Conservation (phyloP, 2,113 vertebrate genomes). For the Arenaria interpres region DNA sequence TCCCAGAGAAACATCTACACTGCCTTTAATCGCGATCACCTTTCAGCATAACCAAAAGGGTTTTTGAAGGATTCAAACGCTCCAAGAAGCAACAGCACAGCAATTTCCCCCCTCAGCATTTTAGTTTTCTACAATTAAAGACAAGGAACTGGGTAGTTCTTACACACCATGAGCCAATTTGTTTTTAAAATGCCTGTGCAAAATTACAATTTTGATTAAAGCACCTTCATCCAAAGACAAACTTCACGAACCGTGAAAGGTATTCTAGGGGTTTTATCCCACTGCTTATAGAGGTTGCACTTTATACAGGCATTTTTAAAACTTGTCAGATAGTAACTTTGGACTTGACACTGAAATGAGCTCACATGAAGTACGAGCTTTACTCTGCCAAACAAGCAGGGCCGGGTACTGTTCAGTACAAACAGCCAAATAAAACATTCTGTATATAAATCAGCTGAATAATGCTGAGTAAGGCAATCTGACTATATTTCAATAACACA, state of each 20-base stretch:
- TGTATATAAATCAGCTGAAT: background rate
- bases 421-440: background rate
- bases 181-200: background rate
- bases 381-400: background rate
- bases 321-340: background rate
- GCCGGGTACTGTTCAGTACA: background rate
- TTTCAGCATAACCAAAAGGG: conserved; percentile 6
- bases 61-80: conserved; percentile 3
- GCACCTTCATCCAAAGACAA: background rate
- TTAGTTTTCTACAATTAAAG: background rate
- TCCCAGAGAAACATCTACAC: background rate
- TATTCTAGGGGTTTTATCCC: background rate
- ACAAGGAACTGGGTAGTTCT: background rate
- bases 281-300: background rate
- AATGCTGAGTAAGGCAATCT: background rate
- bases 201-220: conserved; percentile 4
- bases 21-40: background rate
- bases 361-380: background rate
- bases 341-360: background rate
- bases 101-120: background rate
- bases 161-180: background rate
- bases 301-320: background rate
- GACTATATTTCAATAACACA: background rate
- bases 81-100: background rate
- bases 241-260: background rate